Evolutionary conservation across 2,113 vertebrate species (phyloP).

Genomic region (Gymnorhina tibicen): DNA sequence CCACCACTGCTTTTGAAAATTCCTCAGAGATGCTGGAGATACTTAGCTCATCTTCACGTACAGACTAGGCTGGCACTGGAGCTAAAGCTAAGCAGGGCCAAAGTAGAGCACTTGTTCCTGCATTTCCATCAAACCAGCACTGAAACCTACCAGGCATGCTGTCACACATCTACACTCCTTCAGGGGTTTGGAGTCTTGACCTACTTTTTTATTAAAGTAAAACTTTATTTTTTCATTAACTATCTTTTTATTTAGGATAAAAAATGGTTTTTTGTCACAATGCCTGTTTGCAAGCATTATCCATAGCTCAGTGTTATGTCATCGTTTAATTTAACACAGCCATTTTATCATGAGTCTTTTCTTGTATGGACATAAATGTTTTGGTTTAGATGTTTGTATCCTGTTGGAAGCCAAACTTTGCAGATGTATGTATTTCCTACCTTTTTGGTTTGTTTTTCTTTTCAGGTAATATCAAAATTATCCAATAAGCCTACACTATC

Average conservation of each 20-base stretch:
- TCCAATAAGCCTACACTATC: conserved; percentile 78
- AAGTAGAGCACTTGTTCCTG: neutral
- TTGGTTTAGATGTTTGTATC: neutral
- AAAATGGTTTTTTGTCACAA: neutral
- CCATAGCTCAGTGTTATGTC: neutral
- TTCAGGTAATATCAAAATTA: conserved; percentile 83
- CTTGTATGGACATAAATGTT: neutral
- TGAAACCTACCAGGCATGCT: neutral
- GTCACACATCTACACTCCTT: neutral
- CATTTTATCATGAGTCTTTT: neutral
- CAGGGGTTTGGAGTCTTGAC: neutral
- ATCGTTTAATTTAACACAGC: neutral
- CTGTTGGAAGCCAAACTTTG: neutral
- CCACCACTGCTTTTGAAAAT: neutral
- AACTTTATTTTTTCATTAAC: neutral
- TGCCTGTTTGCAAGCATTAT: neutral
- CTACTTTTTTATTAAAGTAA: neutral
- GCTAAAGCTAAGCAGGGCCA: neutral
- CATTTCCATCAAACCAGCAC: neutral
- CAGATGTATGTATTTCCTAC: neutral
- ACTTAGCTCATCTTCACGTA: neutral
- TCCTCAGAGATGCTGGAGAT: neutral
- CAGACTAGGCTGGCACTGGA: neutral
- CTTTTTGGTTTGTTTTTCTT: conserved; percentile 52
- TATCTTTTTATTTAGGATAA: neutral